Evolutionary conservation across 1,140 invertebrate species (phyloP).

Genomic region (Bilobella aurantiaca): DNA sequence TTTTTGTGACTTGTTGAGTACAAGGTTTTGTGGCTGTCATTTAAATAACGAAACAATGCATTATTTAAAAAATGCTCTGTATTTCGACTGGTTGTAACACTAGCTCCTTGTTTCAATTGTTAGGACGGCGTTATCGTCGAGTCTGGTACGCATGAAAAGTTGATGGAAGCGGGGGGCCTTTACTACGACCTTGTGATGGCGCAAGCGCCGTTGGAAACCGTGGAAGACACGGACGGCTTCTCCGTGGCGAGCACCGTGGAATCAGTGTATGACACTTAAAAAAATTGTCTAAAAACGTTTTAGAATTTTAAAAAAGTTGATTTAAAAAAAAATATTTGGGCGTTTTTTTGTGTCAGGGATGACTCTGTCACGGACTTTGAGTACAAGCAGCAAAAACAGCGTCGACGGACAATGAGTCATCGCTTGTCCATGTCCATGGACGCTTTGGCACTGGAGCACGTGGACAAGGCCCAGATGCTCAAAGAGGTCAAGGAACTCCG

Average conservation of each 20-base stretch:
- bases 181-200: conserved; percentile 67
- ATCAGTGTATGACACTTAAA: background rate
- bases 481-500: conserved; percentile 25
- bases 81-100: too few species aligned
- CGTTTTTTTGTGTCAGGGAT: conserved; percentile 2
- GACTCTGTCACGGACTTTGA: background rate
- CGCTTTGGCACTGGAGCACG: background rate
- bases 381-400: background rate
- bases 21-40: too few species aligned
- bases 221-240: conserved; percentile 16
- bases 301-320: too few species aligned
- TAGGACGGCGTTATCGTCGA: conserved; percentile 60
- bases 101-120: too few species aligned
- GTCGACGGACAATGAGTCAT: background rate
- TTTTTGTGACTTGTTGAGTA: too few species aligned
- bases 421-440: conserved; percentile 13
- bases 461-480: conserved; percentile 16
- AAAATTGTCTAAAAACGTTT: too few species aligned
- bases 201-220: conserved; percentile 38
- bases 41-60: too few species aligned
- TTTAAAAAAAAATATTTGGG: too few species aligned
- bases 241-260: background rate
- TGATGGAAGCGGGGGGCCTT: conserved; percentile 59
- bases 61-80: background rate
- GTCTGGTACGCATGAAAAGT: conserved; percentile 57